Evolutionary conservation across 1,140 invertebrate species (phyloP).

Genomic region (Bombus pyrosoma): DNA sequence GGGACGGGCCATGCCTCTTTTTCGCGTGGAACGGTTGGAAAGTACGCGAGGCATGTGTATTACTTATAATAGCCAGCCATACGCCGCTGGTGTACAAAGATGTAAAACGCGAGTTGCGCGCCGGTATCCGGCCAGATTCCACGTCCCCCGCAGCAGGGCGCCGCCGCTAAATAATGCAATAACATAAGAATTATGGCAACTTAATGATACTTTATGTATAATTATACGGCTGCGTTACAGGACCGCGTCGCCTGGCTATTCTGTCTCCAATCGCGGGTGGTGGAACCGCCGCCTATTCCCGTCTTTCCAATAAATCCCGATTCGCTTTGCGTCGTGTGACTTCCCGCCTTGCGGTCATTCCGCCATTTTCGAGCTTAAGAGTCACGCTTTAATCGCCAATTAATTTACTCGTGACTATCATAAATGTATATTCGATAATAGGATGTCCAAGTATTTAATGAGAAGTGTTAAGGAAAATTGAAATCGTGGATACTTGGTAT

Average conservation of each 20-base stretch:
- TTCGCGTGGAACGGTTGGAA: conserved; percentile 51
- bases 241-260: conserved; percentile 16
- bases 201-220: conserved; percentile 82
- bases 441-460: too few relatives aligned
- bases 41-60: conserved; percentile 52
- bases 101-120: conserved; percentile 41
- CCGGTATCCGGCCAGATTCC: conserved; percentile 65
- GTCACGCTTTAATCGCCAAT: not conserved
- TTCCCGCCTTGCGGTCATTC: conserved; percentile 12
- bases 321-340: conserved; percentile 44
- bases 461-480: too few relatives aligned
- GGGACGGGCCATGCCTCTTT: conserved; percentile 34
- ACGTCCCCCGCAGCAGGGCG: conserved; percentile 72
- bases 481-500: too few relatives aligned
- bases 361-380: not conserved
- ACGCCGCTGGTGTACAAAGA: conserved; percentile 41
- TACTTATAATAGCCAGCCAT: conserved; percentile 64
- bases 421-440: too few relatives aligned
- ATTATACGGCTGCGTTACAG: conserved; percentile 70
- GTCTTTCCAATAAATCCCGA: conserved; percentile 38
- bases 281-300: conserved; percentile 34
- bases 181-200: conserved; percentile 80
- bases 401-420: not conserved
- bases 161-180: conserved; percentile 81
- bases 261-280: conserved; percentile 52